phyloP scores from a whole-genome alignment of 2,797 vertebrate genomes.

The Phyllotis vaccarum region DNA sequence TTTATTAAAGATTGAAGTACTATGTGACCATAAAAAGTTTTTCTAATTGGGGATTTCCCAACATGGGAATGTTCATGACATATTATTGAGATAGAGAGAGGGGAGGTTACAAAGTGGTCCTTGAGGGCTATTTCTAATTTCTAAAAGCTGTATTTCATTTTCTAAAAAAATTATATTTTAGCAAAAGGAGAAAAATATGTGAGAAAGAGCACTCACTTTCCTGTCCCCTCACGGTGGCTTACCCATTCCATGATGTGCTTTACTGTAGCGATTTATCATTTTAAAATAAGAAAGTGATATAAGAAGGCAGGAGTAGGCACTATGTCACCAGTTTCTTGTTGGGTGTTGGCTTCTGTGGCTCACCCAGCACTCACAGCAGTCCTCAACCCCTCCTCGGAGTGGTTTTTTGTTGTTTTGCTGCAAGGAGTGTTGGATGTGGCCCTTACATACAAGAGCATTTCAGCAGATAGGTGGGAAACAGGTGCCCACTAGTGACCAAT shows the following conservation, averaged over 20 bases:
- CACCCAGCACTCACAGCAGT: neutral
- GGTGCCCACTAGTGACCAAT: neutral
- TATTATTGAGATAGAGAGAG: neutral
- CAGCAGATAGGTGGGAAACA: neutral
- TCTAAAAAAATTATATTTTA: neutral
- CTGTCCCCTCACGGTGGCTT: neutral
- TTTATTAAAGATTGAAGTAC: neutral
- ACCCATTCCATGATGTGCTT: neutral
- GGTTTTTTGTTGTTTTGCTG: neutral
- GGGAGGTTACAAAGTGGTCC: neutral
- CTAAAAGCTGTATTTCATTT: neutral
- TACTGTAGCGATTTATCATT: neutral
- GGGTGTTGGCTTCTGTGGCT: neutral
- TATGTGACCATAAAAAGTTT: neutral
- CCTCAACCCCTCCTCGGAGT: neutral
- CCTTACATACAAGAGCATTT: neutral
- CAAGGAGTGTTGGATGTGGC: neutral
- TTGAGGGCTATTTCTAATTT: neutral
- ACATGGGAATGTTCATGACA: neutral
- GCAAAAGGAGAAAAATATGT: neutral
- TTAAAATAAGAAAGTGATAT: neutral
- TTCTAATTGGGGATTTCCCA: neutral
- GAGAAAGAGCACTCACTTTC: constrained; percentile 9
- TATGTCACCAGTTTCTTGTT: rapidly evolving
- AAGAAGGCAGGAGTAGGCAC: neutral